phyloP scores from a whole-genome alignment of 2,113 vertebrate genomes.

The Cebidichthys violaceus region DNA sequence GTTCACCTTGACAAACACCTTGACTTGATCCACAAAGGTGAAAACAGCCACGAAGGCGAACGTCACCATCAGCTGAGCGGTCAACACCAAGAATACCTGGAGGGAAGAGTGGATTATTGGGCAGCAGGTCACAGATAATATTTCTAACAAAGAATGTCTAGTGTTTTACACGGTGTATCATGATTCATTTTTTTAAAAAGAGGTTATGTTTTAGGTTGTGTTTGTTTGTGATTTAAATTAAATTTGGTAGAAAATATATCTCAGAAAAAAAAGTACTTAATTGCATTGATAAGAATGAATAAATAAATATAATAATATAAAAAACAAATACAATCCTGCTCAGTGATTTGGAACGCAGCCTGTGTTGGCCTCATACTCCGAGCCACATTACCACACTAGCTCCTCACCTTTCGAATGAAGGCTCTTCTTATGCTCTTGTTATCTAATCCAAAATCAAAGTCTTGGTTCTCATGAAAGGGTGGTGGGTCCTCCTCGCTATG shows the following conservation, averaged over 20 bases:
- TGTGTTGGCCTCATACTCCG: not conserved
- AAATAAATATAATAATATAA: not conserved
- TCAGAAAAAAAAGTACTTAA: not conserved
- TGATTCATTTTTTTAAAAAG: not conserved
- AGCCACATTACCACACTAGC: not conserved
- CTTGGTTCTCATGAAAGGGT: constrained; percentile 67
- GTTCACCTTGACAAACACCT: constrained; percentile 85
- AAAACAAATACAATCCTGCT: not conserved
- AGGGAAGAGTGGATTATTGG: not conserved
- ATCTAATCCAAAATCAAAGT: constrained; percentile 71
- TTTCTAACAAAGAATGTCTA: not conserved
- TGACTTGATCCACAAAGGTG: constrained; percentile 87
- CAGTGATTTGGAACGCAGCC: not conserved
- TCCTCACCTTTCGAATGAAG: constrained; percentile 73
- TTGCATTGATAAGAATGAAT: not conserved
- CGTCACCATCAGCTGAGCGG: constrained; percentile 90
- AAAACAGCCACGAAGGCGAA: constrained; percentile 91
- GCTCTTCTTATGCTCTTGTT: constrained; percentile 72
- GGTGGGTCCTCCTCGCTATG: constrained; percentile 62
- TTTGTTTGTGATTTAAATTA: not conserved
- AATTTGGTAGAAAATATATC: not conserved
- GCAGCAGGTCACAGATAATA: not conserved
- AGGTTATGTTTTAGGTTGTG: not conserved
- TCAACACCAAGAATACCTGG: constrained; percentile 95
- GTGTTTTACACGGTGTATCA: not conserved